A percentile compares a stretch with the other conserved stretches of the same genome.
These are phyloP conservation scores for Amblyraja radiata DNA, from an alignment of 2,797 vertebrate genomes.

Conservation along the genomic window DNA sequence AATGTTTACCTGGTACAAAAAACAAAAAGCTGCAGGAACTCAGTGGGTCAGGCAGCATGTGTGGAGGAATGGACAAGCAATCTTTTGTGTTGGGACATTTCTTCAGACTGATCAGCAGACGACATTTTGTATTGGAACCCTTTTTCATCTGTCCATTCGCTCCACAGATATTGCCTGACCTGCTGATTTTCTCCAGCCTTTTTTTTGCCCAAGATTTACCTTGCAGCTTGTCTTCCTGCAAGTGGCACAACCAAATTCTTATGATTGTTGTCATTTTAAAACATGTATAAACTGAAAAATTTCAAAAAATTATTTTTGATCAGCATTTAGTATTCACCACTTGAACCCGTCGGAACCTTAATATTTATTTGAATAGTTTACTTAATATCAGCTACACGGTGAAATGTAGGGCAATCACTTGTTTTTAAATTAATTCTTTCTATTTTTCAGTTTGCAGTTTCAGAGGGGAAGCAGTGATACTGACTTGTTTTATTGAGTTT, in stretches of 20 bases:
- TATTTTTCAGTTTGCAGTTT: neutral
- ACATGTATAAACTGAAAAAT: neutral
- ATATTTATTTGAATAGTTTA: neutral
- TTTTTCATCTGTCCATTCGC: too few relatives aligned
- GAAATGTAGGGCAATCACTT: neutral
- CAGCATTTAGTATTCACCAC: neutral
- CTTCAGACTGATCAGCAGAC: too few relatives aligned
- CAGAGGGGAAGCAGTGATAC: neutral
- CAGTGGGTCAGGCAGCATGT: too few relatives aligned
- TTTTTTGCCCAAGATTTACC: too few relatives aligned
- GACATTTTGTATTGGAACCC: too few relatives aligned
- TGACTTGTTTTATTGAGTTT: neutral
- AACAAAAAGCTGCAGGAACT: too few relatives aligned
- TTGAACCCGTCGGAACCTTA: neutral
- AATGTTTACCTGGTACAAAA: too few relatives aligned
- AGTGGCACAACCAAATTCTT: neutral
- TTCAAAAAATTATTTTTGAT: neutral
- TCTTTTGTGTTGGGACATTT: too few relatives aligned
- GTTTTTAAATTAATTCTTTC: neutral
- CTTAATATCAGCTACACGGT: neutral
- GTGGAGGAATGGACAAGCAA: too few relatives aligned
- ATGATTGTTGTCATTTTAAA: neutral
- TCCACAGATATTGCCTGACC: too few relatives aligned
- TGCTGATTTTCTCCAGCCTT: too few relatives aligned
- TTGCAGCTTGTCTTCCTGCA: neutral